phyloP scores from a whole-genome alignment of 2,888 invertebrate genomes.

The Tyria jacobaeae region DNA sequence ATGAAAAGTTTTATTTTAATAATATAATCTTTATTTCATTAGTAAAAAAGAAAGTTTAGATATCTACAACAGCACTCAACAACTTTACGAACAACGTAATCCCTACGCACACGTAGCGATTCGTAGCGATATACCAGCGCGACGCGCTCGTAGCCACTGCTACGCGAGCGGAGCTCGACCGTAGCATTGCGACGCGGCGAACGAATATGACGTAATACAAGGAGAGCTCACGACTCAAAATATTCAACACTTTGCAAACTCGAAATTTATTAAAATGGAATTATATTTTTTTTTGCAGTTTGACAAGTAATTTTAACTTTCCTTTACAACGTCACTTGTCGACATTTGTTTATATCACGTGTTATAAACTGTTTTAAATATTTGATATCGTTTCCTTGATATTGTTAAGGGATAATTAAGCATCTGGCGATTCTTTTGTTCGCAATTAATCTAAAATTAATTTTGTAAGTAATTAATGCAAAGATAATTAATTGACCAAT shows the following conservation, averaged over 20 bases:
- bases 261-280: too few relatives aligned
- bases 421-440: not conserved
- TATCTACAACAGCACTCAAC: not conserved
- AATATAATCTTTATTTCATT: not conserved
- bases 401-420: not conserved
- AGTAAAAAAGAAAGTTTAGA: not conserved
- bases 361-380: not conserved
- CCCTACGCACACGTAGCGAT: slow-evolving; percentile 44
- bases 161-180: slow-evolving; percentile 65
- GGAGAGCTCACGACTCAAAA: slow-evolving; percentile 21
- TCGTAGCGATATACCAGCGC: slow-evolving; percentile 67
- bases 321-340: not conserved
- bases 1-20: not conserved
- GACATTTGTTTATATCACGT: not conserved
- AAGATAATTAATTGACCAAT: not conserved
- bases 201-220: slow-evolving; percentile 65
- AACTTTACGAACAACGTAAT: not conserved
- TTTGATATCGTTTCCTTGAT: not conserved
- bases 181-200: slow-evolving; percentile 64
- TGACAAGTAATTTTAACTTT: too few relatives aligned
- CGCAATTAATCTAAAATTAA: not conserved
- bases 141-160: slow-evolving; percentile 77
- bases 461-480: not conserved
- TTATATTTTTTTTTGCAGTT: too few relatives aligned
- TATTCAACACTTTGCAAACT: slow-evolving; percentile 3